phyloP scores from a whole-genome alignment of 2,113 vertebrate genomes.

The Procavia capensis region DNA sequence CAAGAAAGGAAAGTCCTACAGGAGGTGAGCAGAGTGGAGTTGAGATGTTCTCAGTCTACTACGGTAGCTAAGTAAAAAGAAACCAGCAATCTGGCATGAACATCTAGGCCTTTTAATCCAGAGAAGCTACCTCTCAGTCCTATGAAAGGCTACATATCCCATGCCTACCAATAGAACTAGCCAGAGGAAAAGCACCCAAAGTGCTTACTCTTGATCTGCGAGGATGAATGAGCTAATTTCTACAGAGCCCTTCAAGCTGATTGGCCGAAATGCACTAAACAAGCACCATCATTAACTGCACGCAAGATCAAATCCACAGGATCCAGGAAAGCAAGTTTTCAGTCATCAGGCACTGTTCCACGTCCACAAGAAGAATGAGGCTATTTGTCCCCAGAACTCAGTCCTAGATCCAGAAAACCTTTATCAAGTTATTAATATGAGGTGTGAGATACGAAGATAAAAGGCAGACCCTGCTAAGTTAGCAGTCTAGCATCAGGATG shows the following conservation, averaged over 20 bases:
- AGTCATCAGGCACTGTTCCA: neutral
- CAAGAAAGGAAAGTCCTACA: conserved; percentile 12
- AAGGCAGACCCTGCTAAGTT: neutral
- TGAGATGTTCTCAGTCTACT: neutral
- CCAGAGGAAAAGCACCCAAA: conserved; percentile 16
- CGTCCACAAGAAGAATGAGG: neutral
- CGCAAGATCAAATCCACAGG: conserved; percentile 43
- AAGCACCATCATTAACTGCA: conserved; percentile 37
- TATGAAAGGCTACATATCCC: neutral
- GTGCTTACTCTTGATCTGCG: conserved; percentile 54
- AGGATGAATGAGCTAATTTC: conserved; percentile 72
- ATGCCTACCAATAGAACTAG: neutral
- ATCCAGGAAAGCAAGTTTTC: conserved; percentile 15
- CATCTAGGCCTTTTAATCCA: neutral
- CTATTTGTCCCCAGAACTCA: neutral
- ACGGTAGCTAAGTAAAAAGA: neutral
- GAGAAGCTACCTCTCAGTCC: neutral
- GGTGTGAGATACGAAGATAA: neutral
- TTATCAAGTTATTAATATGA: neutral
- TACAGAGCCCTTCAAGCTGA: conserved; percentile 70
- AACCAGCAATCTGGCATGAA: neutral
- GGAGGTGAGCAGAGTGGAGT: neutral
- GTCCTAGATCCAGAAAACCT: conserved; percentile 11
- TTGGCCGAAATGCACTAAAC: conserved; percentile 43
- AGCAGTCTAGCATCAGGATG: neutral